Evolutionary conservation across 1,140 invertebrate species (phyloP).

Genomic region (Drosophila dunni): DNA sequence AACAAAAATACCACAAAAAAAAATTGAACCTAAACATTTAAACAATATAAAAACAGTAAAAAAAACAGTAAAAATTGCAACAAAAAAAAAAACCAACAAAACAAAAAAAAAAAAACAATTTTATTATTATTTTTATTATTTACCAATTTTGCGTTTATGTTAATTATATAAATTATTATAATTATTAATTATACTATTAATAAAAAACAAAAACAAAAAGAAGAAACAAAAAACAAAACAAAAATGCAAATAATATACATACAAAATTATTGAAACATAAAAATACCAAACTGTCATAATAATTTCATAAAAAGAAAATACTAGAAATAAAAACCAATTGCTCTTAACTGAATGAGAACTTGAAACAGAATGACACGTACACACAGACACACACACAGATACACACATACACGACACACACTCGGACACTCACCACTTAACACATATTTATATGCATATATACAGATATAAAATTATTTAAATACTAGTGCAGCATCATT

Average conservation of each 20-base stretch:
- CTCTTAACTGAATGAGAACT: constrained; percentile 60
- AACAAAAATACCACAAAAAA: constrained; percentile 41
- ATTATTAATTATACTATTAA: constrained; percentile 83
- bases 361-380: constrained; percentile 47
- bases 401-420: not conserved
- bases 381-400: constrained; percentile 2
- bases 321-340: constrained; percentile 47
- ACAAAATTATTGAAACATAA: constrained; percentile 49
- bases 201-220: constrained; percentile 63
- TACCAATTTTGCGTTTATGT: constrained; percentile 83
- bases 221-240: constrained; percentile 49
- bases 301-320: constrained; percentile 28
- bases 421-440: constrained; percentile 18
- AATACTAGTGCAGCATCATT: constrained; percentile 74
- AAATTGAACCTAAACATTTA: constrained; percentile 33
- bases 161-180: constrained; percentile 83
- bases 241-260: constrained; percentile 62
- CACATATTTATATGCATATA: constrained; percentile 47
- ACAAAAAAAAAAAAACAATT: constrained; percentile 66
- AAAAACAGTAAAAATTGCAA: constrained; percentile 51
- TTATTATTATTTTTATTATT: constrained; percentile 84
- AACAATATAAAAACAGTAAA: constrained; percentile 54
- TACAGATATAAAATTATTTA: constrained; percentile 48
- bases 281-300: constrained; percentile 44
- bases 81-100: constrained; percentile 51